Conservation (phyloP, 2,113 vertebrate species). For the Lagopus muta region DNA sequence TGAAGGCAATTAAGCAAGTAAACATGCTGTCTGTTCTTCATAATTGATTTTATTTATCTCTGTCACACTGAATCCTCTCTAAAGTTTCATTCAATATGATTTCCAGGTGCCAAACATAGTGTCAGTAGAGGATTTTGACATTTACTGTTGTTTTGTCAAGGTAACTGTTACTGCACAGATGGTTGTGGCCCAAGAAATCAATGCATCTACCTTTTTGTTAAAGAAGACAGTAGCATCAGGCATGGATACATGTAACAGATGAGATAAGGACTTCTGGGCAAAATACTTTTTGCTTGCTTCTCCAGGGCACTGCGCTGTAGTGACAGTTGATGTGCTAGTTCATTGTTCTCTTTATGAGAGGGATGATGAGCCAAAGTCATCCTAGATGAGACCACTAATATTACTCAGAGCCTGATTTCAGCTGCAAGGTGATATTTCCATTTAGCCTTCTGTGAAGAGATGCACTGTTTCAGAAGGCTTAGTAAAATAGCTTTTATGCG, state of each 20-base stretch:
- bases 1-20: neutral
- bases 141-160: neutral
- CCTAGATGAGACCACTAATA: neutral
- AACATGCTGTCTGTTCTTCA: neutral
- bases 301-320: neutral
- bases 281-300: neutral
- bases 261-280: neutral
- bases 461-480: neutral
- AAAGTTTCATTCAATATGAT: neutral
- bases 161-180: neutral
- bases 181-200: neutral
- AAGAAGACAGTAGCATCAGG: neutral
- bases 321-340: neutral
- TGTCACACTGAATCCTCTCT: fast-evolving
- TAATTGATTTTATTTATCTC: neutral
- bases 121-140: neutral
- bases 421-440: neutral
- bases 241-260: neutral
- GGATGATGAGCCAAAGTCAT: neutral
- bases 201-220: neutral
- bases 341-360: neutral
- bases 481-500: neutral
- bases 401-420: neutral
- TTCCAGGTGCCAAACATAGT: neutral
- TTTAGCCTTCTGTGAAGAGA: neutral